Percentiles rank a stretch among this genome's conserved stretches.
phyloP scores from a whole-genome alignment of 1,140 invertebrate genomes.

The Trichogramma pretiosum region DNA sequence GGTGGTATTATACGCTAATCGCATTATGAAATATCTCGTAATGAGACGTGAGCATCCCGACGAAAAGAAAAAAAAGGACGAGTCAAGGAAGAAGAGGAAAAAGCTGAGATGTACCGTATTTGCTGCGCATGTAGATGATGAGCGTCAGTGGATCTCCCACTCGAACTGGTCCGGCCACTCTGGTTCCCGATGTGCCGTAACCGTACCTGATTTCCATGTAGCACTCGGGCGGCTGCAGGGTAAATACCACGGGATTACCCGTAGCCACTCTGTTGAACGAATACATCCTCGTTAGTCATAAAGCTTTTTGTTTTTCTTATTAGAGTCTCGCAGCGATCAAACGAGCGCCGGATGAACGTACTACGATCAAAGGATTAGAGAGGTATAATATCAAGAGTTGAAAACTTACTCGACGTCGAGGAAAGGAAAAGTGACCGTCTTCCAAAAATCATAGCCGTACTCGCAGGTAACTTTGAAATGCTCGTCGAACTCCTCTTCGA shows the following conservation, averaged over 20 bases:
- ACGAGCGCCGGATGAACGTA: too few relatives aligned
- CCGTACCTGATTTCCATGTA: constrained; percentile 92
- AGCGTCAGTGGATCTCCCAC: constrained; percentile 87
- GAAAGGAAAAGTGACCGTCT: constrained; percentile 90
- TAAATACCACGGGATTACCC: constrained; percentile 89
- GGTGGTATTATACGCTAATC: too few relatives aligned
- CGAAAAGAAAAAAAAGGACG: background rate
- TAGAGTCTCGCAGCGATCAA: too few relatives aligned
- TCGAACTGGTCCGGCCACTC: constrained; percentile 78
- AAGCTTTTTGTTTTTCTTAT: too few relatives aligned
- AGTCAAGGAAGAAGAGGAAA: background rate
- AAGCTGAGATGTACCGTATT: constrained; percentile 63
- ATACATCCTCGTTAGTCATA: background rate
- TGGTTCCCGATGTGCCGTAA: constrained; percentile 71
- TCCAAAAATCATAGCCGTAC: constrained; percentile 94
- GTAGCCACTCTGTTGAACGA: constrained; percentile 65
- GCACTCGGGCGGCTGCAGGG: constrained; percentile 83
- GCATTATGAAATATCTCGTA: too few relatives aligned
- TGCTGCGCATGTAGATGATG: constrained; percentile 89
- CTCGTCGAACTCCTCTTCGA: constrained; percentile 90
- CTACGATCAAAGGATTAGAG: background rate
- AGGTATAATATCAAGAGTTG: too few relatives aligned
- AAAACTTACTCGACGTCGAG: constrained; percentile 86
- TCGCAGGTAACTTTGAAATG: constrained; percentile 95
- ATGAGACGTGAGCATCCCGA: background rate